These are phyloP conservation scores for Xenus cinereus DNA, from an alignment of 2,113 vertebrate genomes.

Conservation along the genomic window DNA sequence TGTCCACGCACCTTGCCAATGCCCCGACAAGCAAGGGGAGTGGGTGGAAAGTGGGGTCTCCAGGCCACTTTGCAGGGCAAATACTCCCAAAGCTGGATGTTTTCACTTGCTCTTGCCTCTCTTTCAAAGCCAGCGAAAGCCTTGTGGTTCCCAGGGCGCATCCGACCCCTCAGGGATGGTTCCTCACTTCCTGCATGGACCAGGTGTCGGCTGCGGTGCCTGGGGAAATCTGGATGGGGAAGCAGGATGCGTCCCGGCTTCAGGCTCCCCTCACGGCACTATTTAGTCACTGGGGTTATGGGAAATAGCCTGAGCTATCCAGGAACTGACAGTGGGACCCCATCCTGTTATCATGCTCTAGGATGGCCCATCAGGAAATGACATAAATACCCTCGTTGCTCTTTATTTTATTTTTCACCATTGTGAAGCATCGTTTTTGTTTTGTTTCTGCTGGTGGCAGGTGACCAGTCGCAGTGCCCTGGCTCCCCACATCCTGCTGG, in stretches of 20 bases:
- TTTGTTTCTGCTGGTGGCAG: constrained; percentile 21
- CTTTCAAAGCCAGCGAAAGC: neutral
- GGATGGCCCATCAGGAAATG: constrained; percentile 66
- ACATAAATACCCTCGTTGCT: constrained; percentile 31
- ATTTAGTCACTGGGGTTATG: constrained; percentile 59
- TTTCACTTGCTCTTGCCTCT: neutral
- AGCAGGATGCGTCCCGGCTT: constrained; percentile 49
- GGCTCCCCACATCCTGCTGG: constrained; percentile 58
- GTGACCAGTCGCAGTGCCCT: neutral
- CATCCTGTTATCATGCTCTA: constrained; percentile 72
- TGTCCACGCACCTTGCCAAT: neutral
- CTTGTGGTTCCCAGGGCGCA: neutral
- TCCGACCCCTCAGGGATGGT: neutral
- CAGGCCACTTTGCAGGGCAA: neutral
- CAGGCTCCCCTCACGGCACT: neutral
- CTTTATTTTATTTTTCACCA: constrained; percentile 48
- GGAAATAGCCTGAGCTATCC: constrained; percentile 60
- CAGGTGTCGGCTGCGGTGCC: constrained; percentile 37
- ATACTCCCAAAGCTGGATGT: neutral
- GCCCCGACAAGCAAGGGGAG: neutral
- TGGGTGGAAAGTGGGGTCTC: neutral
- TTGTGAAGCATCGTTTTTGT: constrained; percentile 49
- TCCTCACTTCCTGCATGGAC: constrained; percentile 38
- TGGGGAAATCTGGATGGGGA: constrained; percentile 34
- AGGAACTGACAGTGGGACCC: constrained; percentile 67